Evolutionary conservation across 2,888 invertebrate species (phyloP), one percentile per base, ranked within the genome.

Genomic region (Hydropsyche betteni): DNA sequence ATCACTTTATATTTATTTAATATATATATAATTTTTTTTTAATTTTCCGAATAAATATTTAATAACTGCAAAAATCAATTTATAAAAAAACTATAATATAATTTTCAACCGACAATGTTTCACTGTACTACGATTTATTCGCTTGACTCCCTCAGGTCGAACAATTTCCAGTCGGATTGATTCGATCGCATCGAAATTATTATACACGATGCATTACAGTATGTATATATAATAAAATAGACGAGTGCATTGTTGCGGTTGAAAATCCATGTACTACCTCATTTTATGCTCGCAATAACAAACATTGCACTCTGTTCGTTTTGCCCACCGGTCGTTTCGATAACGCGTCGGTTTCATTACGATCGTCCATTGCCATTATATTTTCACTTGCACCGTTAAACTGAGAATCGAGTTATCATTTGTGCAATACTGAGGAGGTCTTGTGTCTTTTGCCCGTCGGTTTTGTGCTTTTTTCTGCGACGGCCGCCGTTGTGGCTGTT

Each of bases 401-500:
- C 44, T 53, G 53, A 53, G 4, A 53, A 2, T 2, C 53, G 53
- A n/a, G 53, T n/a, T 16, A n/a, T 53, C 53, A 16, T 14, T 53
- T 53, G 12, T 6, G 6, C 53, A 53, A 51, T 8, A 12, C 14
- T 5, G 53, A 53, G 5, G 53, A 53, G 14, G 24, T 24, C 16
- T 24, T 8, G n/a, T 58, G 24, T 58, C 24, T 58, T 58, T n/a
- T 58, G 2, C 16, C 24, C 58, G 24, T 24, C 16, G 24, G 14
- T 64, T 64, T n/a, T 64, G 24, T 24, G 24, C 24, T 24, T 24
- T 24, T 61, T 61, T 24, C 24, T 33, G 61, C 61, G 61, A 44
- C 44, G 10, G 6, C 6, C 7, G 44, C 44, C 44, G 44, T 44
- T 10, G 34, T 64, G 64, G 64, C 36, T 64, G n/a, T 64, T 64